Percentiles rank a stretch among this genome's conserved stretches.
Evolutionary conservation across 2,888 invertebrate genomes (phyloP).

Genomic region (Apodemia duryi): DNA sequence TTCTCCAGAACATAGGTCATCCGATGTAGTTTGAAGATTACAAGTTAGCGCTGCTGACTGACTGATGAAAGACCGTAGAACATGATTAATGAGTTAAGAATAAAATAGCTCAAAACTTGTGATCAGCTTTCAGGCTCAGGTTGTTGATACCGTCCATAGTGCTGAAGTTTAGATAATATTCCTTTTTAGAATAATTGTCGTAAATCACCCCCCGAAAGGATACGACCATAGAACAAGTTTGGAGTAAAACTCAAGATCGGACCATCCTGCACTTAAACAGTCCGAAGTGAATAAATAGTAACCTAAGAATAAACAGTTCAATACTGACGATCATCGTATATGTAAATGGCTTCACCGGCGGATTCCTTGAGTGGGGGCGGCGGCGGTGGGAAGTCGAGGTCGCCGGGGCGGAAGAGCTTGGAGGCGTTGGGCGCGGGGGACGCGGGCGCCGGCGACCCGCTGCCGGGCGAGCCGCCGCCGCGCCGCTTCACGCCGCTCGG

Average conservation of each 20-base stretch:
- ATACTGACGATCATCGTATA: slow-evolving; percentile 72
- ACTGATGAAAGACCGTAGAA: not conserved
- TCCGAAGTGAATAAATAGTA: not conserved
- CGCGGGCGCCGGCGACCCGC: slow-evolving; percentile 64
- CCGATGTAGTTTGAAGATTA: not conserved
- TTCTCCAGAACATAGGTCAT: not conserved
- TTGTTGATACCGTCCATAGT: not conserved
- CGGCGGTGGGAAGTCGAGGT: slow-evolving; percentile 64
- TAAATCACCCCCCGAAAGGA: too few species aligned
- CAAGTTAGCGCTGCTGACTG: not conserved
- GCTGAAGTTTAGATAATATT: not conserved
- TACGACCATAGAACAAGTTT: not conserved
- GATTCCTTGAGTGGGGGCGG: slow-evolving; percentile 80
- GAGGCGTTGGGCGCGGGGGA: slow-evolving; percentile 73
- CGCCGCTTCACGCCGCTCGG: slow-evolving; percentile 69
- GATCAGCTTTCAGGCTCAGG: not conserved
- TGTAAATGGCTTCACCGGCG: slow-evolving; percentile 83
- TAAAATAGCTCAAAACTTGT: not conserved
- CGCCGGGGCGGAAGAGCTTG: slow-evolving; percentile 70
- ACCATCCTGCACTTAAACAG: not conserved
- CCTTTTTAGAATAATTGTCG: too few species aligned
- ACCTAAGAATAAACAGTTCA: slow-evolving; percentile 38
- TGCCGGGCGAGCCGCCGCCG: slow-evolving; percentile 63
- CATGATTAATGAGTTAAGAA: not conserved
- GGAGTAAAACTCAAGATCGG: not conserved